These are phyloP conservation scores for Pteruthius melanotis DNA, from an alignment of 2,113 vertebrate species.

Conservation along the genomic window DNA sequence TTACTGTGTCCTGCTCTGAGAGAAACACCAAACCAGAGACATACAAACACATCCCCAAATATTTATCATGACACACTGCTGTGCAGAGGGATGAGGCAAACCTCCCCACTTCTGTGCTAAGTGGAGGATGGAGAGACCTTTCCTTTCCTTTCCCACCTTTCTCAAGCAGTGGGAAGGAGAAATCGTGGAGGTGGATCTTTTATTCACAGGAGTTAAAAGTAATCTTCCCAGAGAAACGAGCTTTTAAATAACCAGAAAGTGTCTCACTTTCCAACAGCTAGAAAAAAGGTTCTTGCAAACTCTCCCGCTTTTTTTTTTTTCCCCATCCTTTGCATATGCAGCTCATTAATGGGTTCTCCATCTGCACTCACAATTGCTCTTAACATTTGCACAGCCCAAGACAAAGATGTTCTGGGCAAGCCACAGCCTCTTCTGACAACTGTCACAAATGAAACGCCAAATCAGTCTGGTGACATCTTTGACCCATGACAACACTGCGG, in stretches of 20 bases:
- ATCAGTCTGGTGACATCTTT: slow-evolving; percentile 28
- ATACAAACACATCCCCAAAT: background rate
- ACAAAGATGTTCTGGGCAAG: slow-evolving; percentile 5
- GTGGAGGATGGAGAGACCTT: background rate
- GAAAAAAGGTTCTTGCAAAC: background rate
- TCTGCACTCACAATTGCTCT: slow-evolving; percentile 26
- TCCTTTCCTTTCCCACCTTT: background rate
- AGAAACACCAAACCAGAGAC: background rate
- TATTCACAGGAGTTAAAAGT: background rate
- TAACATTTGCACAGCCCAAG: background rate
- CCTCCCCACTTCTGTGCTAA: background rate
- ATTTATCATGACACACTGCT: accelerated
- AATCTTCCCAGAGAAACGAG: background rate
- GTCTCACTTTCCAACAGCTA: background rate
- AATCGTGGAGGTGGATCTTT: background rate
- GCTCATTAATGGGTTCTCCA: slow-evolving; percentile 5
- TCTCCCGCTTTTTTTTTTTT: background rate
- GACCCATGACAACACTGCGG: slow-evolving; percentile 11
- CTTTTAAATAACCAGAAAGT: background rate
- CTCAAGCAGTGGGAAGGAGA: background rate
- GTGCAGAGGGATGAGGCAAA: background rate
- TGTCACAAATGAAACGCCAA: slow-evolving; percentile 1
- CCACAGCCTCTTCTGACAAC: background rate
- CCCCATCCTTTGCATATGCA: background rate
- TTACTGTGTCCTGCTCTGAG: background rate